Base-by-base conservation (phyloP, 2,888 invertebrate genomes). In the Kryphioiulus occultus region DNA sequence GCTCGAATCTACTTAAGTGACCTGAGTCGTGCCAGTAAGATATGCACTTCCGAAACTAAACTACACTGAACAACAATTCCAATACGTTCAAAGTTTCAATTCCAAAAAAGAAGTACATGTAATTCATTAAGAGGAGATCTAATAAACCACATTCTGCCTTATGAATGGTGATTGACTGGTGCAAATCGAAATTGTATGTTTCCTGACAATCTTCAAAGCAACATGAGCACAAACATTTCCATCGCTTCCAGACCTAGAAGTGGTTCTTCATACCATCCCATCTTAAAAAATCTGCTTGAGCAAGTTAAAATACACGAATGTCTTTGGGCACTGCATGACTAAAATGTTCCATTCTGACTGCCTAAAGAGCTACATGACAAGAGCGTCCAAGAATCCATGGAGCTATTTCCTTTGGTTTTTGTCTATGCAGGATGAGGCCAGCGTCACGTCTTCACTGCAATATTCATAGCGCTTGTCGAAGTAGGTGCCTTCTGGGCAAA, bases 401-500 rank as follows among this genome's bases (percentile, higher is more conserved):
- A 12, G 26, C 68, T 68, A 68, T 26, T 68, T 68, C 9, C 68
- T 68, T 68, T 68, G 68, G 68, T 68, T 68, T 68, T 35, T 42
- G 35, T 84, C 84, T 32, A 84, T 35, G 84, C 84, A 42, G 7
- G 42, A 84, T 7, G 39, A 15, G 17, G 35, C 84, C 4, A 42
- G n/a, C 17, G 84, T n/a, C 42, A 42, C 35, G 35, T 82, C 83
- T 26, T 39, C 19, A 17, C 87, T 87, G 39, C 87, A 87, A n/a
- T 35, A 85, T 10, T 85, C 87, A 19, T 26, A 39, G 9, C 32
- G n/a, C 17, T 44, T 44, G 32, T 86, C 86, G 26, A 88, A 88
- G 86, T 83, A 68, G 19, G 88, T 86, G 19, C 84, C 86, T 19
- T 42, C 42, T 1, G 88, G 88, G 83, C 88, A 88, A 9, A 32